These are phyloP conservation scores for Ochlodes sylvanus DNA, from an alignment of 2,888 invertebrate genomes.

Conservation along the genomic window DNA sequence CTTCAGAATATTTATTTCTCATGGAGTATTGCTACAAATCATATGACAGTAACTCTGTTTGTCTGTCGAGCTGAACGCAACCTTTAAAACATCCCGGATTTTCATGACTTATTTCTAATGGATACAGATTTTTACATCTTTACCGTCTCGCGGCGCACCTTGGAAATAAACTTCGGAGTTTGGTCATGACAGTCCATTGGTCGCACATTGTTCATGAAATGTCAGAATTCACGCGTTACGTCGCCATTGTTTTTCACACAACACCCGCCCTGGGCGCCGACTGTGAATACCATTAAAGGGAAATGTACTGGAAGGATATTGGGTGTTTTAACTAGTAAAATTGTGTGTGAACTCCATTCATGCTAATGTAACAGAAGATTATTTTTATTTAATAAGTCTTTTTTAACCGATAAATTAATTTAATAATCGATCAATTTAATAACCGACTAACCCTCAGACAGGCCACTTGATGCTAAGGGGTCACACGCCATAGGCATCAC, in stretches of 20 bases:
- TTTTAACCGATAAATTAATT: no score
- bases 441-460: no score
- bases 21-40: no score
- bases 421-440: no score
- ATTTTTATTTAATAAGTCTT: no score
- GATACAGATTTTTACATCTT: background rate
- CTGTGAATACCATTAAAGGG: slow-evolving; percentile 23
- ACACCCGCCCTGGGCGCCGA: slow-evolving; percentile 34
- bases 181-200: slow-evolving; percentile 45
- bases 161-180: slow-evolving; percentile 28
- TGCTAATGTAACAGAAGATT: background rate
- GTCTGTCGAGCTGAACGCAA: no score
- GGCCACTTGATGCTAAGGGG: no score
- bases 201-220: slow-evolving; percentile 53
- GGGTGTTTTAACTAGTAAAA: slow-evolving; percentile 6
- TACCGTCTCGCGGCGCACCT: background rate
- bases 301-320: slow-evolving; percentile 33
- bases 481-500: no score
- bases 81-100: background rate
- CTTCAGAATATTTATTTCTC: no score
- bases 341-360: background rate
- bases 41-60: no score
- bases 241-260: slow-evolving; percentile 49
- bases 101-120: no score
- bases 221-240: slow-evolving; percentile 48